These are phyloP conservation scores for Lochmaea capreae DNA, from an alignment of 2,888 invertebrate species.

Conservation along the genomic window DNA sequence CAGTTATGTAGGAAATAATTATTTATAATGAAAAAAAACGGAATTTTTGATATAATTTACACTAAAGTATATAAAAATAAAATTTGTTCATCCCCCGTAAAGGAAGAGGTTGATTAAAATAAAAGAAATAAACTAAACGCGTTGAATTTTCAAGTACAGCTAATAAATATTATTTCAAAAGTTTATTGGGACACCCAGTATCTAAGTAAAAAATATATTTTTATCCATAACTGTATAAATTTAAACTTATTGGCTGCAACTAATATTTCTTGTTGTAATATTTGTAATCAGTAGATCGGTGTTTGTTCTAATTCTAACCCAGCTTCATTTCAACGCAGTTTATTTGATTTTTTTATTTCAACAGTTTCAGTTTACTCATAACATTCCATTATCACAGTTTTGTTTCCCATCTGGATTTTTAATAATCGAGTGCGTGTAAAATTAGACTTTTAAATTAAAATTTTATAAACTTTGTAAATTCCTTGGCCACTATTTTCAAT, in stretches of 20 bases:
- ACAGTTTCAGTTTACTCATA: constrained; percentile 24
- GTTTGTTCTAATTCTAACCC: constrained; percentile 11
- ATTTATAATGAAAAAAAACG: too few relatives aligned
- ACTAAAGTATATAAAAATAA: too few relatives aligned
- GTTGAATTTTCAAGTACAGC: too few relatives aligned
- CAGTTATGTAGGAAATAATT: neutral
- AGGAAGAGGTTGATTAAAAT: too few relatives aligned
- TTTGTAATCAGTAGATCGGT: constrained; percentile 29
- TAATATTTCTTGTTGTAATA: constrained; percentile 15
- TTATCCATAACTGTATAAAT: constrained; percentile 26
- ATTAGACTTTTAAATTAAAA: constrained; percentile 10
- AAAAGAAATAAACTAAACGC: too few relatives aligned
- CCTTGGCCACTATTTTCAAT: constrained; percentile 18
- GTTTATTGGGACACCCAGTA: too few relatives aligned
- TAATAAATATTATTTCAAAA: too few relatives aligned
- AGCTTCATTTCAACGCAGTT: constrained; percentile 15
- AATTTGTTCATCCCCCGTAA: neutral
- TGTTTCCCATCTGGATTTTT: constrained; percentile 21
- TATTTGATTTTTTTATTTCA: constrained; percentile 14
- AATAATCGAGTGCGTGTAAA: constrained; percentile 24
- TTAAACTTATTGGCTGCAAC: neutral
- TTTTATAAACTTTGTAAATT: constrained; percentile 5
- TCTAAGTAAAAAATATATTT: too few relatives aligned
- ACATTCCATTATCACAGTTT: constrained; percentile 19
- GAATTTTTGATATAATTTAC: too few relatives aligned